Conservation (phyloP, 2,797 vertebrate species). For the Anguilla obscura region DNA sequence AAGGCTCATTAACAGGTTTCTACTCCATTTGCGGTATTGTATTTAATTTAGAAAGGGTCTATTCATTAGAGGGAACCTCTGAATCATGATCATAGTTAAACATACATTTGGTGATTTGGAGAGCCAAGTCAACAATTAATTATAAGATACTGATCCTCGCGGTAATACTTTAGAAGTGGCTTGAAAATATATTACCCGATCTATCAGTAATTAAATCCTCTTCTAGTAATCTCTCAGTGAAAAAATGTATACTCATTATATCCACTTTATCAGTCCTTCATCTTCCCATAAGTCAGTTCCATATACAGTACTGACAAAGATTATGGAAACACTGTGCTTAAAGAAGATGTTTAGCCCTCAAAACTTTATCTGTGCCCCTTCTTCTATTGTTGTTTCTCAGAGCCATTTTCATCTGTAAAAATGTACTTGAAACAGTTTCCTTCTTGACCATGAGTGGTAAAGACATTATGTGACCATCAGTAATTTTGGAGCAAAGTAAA, state of each 20-base stretch:
- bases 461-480: no score
- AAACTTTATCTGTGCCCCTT: no score
- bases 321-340: no score
- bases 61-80: background rate
- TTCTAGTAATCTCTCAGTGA: background rate
- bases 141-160: background rate
- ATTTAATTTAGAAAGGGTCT: background rate
- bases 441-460: no score
- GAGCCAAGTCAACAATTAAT: background rate
- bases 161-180: background rate
- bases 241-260: background rate
- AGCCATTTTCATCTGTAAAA: no score
- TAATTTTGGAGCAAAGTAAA: no score
- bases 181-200: background rate
- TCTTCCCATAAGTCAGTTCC: background rate
- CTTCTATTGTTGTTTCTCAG: no score
- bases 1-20: background rate
- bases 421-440: no score
- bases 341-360: no score
- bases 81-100: background rate
- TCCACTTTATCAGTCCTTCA: background rate
- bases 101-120: background rate
- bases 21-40: background rate
- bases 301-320: background rate
- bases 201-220: background rate